These are phyloP conservation scores for Elaphurus davidianus DNA, from an alignment of 2,113 vertebrate species.

Conservation along the genomic window DNA sequence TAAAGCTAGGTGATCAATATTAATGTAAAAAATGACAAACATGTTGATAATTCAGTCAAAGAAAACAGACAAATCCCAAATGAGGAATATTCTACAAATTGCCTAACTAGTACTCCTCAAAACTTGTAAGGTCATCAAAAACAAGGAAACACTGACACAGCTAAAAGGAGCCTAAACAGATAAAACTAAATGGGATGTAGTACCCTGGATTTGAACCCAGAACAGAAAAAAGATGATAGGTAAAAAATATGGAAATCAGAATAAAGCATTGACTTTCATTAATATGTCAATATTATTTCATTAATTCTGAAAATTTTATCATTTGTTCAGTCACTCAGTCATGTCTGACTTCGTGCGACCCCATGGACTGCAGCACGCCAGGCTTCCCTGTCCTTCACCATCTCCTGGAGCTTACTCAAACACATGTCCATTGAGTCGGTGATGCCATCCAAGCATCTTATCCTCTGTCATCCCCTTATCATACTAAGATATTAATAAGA, in stretches of 20 bases:
- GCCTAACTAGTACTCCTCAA: not conserved
- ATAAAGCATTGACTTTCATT: not conserved
- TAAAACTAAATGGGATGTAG: not conserved
- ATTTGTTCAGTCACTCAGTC: not conserved
- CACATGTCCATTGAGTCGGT: not conserved
- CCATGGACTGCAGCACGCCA: not conserved
- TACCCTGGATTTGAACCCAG: not conserved
- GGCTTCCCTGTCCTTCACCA: not conserved
- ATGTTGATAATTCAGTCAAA: not conserved
- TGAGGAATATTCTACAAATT: not conserved
- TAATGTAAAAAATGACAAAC: not conserved
- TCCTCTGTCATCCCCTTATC: not conserved
- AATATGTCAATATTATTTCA: not conserved
- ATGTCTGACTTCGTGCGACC: rapidly evolving
- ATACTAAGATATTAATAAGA: not conserved
- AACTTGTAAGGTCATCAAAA: not conserved
- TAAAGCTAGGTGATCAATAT: not conserved
- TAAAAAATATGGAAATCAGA: not conserved
- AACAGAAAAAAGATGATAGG: not conserved
- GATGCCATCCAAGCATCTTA: not conserved
- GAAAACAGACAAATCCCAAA: not conserved
- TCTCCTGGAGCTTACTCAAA: not conserved
- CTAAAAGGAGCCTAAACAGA: not conserved
- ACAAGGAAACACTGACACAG: not conserved
- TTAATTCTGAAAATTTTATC: not conserved